Conservation (phyloP, 2,888 invertebrate species). For the Hirtodrosophila histrioides region DNA sequence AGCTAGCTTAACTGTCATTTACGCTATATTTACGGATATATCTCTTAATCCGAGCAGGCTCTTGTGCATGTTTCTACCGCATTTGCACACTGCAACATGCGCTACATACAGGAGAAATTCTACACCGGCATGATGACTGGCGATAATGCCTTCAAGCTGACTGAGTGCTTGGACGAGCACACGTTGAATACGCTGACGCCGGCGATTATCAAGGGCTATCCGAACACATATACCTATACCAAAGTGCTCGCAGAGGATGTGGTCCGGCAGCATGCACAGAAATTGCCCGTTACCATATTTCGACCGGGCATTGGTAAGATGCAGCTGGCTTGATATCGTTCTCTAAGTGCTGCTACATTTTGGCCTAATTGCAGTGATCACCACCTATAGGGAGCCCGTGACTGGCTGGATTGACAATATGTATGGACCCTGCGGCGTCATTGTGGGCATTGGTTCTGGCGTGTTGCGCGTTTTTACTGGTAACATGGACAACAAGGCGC, state of each 20-base stretch:
- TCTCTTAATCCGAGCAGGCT: constrained; percentile 70
- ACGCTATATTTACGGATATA: neutral
- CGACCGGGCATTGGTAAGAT: constrained; percentile 88
- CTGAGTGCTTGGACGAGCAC: constrained; percentile 84
- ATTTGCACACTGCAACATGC: constrained; percentile 87
- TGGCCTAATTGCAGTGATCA: constrained; percentile 82
- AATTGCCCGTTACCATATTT: constrained; percentile 88
- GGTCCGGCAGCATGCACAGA: constrained; percentile 86
- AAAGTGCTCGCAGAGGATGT: constrained; percentile 90
- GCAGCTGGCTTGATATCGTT: neutral
- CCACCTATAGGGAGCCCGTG: constrained; percentile 85
- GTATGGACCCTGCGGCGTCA: constrained; percentile 86
- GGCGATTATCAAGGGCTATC: constrained; percentile 84
- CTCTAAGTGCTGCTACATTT: neutral
- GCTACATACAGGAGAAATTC: constrained; percentile 84
- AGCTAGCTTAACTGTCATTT: neutral
- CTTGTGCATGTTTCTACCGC: constrained; percentile 89
- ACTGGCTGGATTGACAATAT: constrained; percentile 90
- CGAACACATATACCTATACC: constrained; percentile 91
- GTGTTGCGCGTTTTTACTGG: constrained; percentile 85
- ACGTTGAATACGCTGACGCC: constrained; percentile 83
- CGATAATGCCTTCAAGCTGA: constrained; percentile 83
- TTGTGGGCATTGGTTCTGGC: constrained; percentile 87
- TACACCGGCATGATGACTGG: constrained; percentile 82
- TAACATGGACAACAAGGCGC: constrained; percentile 83